Evolutionary conservation across 1,140 invertebrate species (phyloP).

Genomic region (Dendrolimus kikuchii): DNA sequence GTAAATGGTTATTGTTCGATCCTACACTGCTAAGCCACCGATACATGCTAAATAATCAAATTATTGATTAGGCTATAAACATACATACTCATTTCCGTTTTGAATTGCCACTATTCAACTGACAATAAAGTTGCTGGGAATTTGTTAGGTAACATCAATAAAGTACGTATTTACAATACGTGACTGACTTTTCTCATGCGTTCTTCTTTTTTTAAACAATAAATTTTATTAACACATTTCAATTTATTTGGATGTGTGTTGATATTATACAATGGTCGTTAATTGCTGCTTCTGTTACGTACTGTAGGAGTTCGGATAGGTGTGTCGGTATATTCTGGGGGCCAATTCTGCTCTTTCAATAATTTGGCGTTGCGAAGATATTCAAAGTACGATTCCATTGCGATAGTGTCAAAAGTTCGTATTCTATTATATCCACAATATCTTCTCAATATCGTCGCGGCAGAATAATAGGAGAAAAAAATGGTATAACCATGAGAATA

Average conservation of each 20-base stretch:
- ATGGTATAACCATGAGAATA: no score
- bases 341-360: no score
- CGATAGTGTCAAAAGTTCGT: no score
- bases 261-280: slow-evolving; percentile 50
- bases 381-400: no score
- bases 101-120: slow-evolving; percentile 31
- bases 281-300: slow-evolving; percentile 63
- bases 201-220: slow-evolving; percentile 51
- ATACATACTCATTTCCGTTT: slow-evolving; percentile 30
- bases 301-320: slow-evolving; percentile 38
- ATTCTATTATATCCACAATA: no score
- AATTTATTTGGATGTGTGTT: slow-evolving; percentile 46
- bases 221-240: slow-evolving; percentile 66
- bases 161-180: slow-evolving; percentile 38
- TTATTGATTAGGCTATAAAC: slow-evolving; percentile 36
- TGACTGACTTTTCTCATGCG: slow-evolving; percentile 43
- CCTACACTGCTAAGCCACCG: slow-evolving; percentile 4
- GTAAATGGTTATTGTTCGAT: slow-evolving; percentile 8
- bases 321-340: slow-evolving; percentile 11
- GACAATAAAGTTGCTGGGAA: slow-evolving; percentile 33
- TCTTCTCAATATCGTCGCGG: no score
- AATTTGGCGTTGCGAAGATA: no score
- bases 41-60: slow-evolving; percentile 7
- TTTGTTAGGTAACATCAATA: slow-evolving; percentile 35
- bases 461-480: no score